A percentile compares a stretch with the other conserved stretches of the same genome.
Evolutionary conservation across 2,888 invertebrate species (phyloP).

Genomic region (Mythimna lalbum): DNA sequence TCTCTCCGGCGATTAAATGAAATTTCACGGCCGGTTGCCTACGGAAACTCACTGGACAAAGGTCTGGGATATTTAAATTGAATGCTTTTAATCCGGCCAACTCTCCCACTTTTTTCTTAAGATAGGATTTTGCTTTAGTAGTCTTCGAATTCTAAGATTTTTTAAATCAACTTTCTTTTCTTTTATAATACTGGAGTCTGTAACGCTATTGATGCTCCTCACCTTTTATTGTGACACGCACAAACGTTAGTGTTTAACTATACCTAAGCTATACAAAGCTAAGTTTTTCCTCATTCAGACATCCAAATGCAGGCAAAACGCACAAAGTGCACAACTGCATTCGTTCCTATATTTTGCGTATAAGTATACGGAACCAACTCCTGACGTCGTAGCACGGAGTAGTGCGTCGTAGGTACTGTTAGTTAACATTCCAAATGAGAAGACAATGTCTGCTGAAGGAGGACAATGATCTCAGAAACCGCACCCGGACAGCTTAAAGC

Average conservation of each 20-base stretch:
- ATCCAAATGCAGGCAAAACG: background rate
- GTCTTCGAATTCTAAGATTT: slow-evolving; percentile 61
- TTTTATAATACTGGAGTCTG: slow-evolving; percentile 12
- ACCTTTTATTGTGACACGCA: background rate
- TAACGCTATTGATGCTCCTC: background rate
- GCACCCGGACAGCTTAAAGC: background rate
- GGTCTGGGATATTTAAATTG: slow-evolving; percentile 87
- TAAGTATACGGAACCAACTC: background rate
- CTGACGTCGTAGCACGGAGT: too few relatives aligned
- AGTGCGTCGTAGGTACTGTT: too few relatives aligned
- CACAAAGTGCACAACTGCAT: background rate
- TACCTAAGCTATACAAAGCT: too few relatives aligned
- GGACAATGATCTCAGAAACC: background rate
- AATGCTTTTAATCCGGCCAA: slow-evolving; percentile 85
- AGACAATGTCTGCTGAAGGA: too few relatives aligned
- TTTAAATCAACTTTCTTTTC: slow-evolving; percentile 40
- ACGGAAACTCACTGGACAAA: slow-evolving; percentile 86
- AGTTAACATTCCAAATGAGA: background rate
- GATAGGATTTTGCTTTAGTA: slow-evolving; percentile 68
- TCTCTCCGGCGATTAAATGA: slow-evolving; percentile 88
- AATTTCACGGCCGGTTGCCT: slow-evolving; percentile 88
- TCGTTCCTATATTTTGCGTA: background rate
- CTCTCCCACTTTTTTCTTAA: slow-evolving; percentile 75
- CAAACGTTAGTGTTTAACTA: too few relatives aligned
- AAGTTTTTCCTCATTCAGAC: background rate